A percentile compares a stretch with the other conserved stretches of the same genome.
phyloP scores from a whole-genome alignment of 2,797 vertebrate genomes.

The Botia kubotai region DNA sequence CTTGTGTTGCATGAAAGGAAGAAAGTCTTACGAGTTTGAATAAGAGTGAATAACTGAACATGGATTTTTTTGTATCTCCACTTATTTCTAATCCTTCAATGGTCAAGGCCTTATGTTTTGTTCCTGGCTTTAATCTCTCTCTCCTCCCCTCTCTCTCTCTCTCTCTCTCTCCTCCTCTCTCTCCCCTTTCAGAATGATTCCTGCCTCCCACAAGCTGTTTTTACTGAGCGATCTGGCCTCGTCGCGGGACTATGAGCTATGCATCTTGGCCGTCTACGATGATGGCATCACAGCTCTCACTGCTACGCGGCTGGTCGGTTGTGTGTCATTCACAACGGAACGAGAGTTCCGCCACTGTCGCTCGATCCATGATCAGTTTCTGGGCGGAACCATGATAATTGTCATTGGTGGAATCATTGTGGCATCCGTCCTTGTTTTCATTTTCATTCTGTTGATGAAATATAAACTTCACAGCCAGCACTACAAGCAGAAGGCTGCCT shows the following conservation, averaged over 20 bases:
- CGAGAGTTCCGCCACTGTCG: constrained; percentile 82
- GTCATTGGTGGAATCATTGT: constrained; percentile 91
- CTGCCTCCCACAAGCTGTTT: constrained; percentile 85
- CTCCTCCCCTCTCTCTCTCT: neutral
- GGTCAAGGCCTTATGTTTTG: neutral
- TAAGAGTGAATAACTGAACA: too few relatives aligned
- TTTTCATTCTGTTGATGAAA: constrained; percentile 91
- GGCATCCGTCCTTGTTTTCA: constrained; percentile 89
- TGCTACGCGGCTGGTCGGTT: constrained; percentile 83
- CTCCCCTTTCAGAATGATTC: constrained; percentile 82
- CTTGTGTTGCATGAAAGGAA: neutral
- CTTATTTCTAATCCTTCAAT: neutral
- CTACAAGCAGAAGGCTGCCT: constrained; percentile 79
- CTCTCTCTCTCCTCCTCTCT: neutral
- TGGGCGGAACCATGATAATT: constrained; percentile 92
- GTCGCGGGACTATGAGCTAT: constrained; percentile 85
- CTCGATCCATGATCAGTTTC: constrained; percentile 85
- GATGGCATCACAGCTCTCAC: constrained; percentile 82
- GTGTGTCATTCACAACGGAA: constrained; percentile 83
- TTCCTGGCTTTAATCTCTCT: neutral
- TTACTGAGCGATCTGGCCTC: constrained; percentile 86
- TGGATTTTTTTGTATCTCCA: neutral
- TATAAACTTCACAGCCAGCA: constrained; percentile 89
- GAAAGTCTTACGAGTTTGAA: neutral
- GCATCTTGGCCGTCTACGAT: constrained; percentile 85